These are phyloP conservation scores for Bungarus multicinctus DNA, from an alignment of 2,113 vertebrate genomes.

Conservation along the genomic window DNA sequence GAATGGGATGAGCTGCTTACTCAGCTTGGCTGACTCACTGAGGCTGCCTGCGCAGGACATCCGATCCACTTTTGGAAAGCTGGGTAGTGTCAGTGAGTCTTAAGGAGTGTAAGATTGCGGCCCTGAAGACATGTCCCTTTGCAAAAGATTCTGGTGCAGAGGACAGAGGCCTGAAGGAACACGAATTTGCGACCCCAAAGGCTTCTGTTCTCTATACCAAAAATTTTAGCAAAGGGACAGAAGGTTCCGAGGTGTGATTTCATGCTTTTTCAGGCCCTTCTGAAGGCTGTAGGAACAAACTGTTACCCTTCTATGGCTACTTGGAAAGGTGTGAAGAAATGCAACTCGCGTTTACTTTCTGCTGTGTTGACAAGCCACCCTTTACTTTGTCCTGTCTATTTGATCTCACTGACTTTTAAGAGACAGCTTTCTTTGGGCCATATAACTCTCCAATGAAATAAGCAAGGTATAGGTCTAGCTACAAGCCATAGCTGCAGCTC, in stretches of 20 bases:
- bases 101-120: too few relatives aligned
- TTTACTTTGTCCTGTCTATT: not conserved
- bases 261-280: too few relatives aligned
- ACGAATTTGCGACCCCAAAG: too few relatives aligned
- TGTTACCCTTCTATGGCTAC: not conserved
- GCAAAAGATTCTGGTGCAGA: not conserved
- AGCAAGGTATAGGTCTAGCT: not conserved
- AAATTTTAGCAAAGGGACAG: too few relatives aligned
- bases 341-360: not conserved
- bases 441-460: not conserved
- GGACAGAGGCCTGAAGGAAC: not conserved
- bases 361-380: not conserved
- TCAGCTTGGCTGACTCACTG: not conserved
- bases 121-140: not conserved
- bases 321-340: not conserved
- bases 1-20: not conserved
- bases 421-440: not conserved
- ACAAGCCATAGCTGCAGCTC: not conserved
- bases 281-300: too few relatives aligned
- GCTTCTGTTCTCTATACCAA: too few relatives aligned
- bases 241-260: too few relatives aligned
- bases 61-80: not conserved
- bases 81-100: not conserved
- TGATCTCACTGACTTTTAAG: not conserved
- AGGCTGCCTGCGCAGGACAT: not conserved